Percentiles rank a stretch among this genome's conserved stretches.
phyloP scores from a whole-genome alignment of 1,140 invertebrate genomes.

The Adoxophyes honmai region DNA sequence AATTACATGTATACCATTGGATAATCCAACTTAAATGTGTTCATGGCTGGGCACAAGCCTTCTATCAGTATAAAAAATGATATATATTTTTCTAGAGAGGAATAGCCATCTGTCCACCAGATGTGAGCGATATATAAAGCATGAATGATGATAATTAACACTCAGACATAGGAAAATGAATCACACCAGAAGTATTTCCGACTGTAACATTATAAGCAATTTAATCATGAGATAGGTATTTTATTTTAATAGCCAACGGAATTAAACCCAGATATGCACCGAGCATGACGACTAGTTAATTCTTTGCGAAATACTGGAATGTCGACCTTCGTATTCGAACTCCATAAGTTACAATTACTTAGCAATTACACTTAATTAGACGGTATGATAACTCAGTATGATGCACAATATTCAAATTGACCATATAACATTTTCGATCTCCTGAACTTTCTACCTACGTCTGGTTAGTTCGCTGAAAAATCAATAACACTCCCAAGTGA shows the following conservation, averaged over 20 bases:
- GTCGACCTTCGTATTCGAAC: constrained; percentile 26
- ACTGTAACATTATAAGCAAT: not conserved
- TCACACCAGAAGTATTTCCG: not conserved
- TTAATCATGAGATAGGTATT: not conserved
- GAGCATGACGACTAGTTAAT: constrained; percentile 29
- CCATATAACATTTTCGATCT: not conserved
- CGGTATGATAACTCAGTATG: too few relatives aligned
- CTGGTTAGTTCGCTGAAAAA: constrained; percentile 40
- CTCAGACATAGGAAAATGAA: not conserved
- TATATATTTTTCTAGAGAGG: not conserved
- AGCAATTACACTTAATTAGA: not conserved
- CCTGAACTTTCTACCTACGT: constrained; percentile 10
- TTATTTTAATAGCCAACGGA: constrained; percentile 11
- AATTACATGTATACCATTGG: too few relatives aligned
- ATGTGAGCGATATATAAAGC: constrained; percentile 11
- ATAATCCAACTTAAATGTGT: too few relatives aligned
- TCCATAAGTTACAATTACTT: constrained; percentile 2
- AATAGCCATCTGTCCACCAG: not conserved
- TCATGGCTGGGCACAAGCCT: too few relatives aligned
- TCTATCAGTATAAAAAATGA: too few relatives aligned
- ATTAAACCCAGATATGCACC: constrained; percentile 35
- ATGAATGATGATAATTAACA: not conserved
- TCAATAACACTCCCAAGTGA: constrained; percentile 45
- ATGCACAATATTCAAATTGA: not conserved
- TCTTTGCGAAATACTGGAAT: constrained; percentile 35